Conservation (phyloP, 2,888 invertebrate genomes). For the Nomada hirtipes region DNA sequence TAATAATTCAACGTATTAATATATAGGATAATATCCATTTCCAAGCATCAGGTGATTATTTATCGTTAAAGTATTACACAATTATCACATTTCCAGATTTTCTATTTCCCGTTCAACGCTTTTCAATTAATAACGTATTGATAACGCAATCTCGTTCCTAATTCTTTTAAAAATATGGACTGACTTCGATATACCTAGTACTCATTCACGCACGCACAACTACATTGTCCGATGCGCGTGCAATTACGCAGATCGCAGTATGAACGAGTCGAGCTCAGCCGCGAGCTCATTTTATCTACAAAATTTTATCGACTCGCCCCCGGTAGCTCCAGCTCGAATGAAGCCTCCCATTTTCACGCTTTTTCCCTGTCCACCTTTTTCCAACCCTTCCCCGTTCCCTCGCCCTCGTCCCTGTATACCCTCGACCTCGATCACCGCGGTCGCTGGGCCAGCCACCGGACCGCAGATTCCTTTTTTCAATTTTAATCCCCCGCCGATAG, state of each 20-base stretch:
- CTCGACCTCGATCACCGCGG: slow-evolving; percentile 38
- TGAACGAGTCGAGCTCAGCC: neutral
- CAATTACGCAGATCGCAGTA: slow-evolving; percentile 18
- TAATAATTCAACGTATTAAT: no score
- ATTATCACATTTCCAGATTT: no score
- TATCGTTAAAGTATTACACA: no score
- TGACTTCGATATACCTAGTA: neutral
- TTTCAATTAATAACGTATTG: no score
- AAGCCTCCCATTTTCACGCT: slow-evolving; percentile 51
- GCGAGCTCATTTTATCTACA: slow-evolving; percentile 35
- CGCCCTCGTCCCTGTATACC: neutral
- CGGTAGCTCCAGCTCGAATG: slow-evolving; percentile 26
- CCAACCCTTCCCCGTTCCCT: neutral
- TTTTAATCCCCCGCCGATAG: slow-evolving; percentile 49
- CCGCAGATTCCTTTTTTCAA: slow-evolving; percentile 60
- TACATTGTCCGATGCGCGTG: neutral
- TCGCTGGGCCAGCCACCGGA: slow-evolving; percentile 16
- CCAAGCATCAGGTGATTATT: no score
- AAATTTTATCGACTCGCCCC: slow-evolving; percentile 47
- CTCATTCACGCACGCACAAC: neutral
- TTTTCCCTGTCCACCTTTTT: slow-evolving; percentile 28
- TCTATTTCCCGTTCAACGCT: no score
- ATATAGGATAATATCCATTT: no score
- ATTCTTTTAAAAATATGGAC: no score
- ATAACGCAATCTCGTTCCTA: no score